Evolutionary conservation across 2,797 vertebrate species (phyloP), one percentile per base, ranked within the genome.

Genomic region (Trachurus trachurus): DNA sequence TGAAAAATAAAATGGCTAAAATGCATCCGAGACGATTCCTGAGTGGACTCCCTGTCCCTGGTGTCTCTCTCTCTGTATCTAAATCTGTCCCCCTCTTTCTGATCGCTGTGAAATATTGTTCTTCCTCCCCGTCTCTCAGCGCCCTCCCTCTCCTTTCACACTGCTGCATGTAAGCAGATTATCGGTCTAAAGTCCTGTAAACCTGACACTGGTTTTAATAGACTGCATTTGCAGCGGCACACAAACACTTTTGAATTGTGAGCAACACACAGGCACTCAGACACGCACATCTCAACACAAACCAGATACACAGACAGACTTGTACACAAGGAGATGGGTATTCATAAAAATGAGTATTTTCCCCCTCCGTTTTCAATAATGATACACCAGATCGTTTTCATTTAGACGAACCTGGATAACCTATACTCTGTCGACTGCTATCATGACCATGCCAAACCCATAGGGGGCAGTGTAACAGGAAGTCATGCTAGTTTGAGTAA

Each of bases 101-200:
- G 77, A 78, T 80, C 54, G 5, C 31, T 82, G 39, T 72, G 68
- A 85, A 66, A 81, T 79, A 76, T 76, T 64, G 63, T 78, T 87
- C 64, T 71, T 76, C 62, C 76, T 56, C 64, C 62, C 12, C 52
- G 65, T 82, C 80, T 78, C 42, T n/a, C 3, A 74, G 61, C 76
- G 59, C 69, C 67, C 62, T 45, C 39, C 58, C n/a, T 72, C 70
- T 75, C 70, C 56, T 85, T 90, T 82, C 78, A 84, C 58, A 40
- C 58, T n/a, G 66, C 10, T 69, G 67, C 76, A 83, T 90, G 57
- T 84, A 79, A 90, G 78, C 64, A 82, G 76, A 90, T 87, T 85
- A 84, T 82, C 79, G 68, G 76, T 82, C 75, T 88, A 65, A 82
- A 81, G 70, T 84, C 78, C 63, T 82, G 79, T 80, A 88, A 90